phyloP scores from a whole-genome alignment of 2,797 vertebrate genomes.

The Epinephelus coioides region DNA sequence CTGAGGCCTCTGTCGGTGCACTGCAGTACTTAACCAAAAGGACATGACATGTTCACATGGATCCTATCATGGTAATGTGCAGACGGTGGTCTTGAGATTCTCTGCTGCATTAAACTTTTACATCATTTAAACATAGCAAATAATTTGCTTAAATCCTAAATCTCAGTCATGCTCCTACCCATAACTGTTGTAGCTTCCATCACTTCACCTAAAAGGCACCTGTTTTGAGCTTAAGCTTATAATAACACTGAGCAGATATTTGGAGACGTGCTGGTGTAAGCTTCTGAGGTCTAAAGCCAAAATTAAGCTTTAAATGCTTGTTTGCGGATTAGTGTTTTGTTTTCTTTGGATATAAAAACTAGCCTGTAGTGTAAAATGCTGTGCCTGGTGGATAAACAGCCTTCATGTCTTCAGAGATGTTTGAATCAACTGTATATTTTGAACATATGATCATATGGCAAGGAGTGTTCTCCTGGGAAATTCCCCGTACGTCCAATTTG shows the following conservation, averaged over 20 bases:
- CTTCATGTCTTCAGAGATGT: slow-evolving; percentile 15
- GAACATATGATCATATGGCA: slow-evolving; percentile 3
- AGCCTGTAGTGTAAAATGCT: neutral
- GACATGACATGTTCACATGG: neutral
- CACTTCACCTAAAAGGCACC: slow-evolving; percentile 3
- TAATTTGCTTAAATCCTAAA: slow-evolving; percentile 7
- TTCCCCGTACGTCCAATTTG: slow-evolving; percentile 41
- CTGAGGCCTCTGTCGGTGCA: no score
- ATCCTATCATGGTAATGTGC: neutral
- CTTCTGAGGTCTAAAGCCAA: slow-evolving; percentile 11
- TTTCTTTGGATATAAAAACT: neutral
- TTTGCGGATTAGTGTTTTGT: slow-evolving; percentile 31
- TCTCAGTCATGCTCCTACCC: neutral
- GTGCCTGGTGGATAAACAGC: slow-evolving; percentile 8
- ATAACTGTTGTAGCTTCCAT: neutral
- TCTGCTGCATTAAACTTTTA: neutral
- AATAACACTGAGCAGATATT: slow-evolving; percentile 19
- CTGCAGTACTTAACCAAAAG: no score
- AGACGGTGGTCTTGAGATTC: neutral
- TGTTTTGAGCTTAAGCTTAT: slow-evolving; percentile 1
- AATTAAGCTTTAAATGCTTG: slow-evolving; percentile 36
- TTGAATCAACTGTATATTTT: slow-evolving; percentile 32
- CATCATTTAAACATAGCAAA: slow-evolving; percentile 15
- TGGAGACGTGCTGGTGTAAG: neutral
- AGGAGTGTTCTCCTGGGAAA: slow-evolving; percentile 42